phyloP scores from a whole-genome alignment of 2,113 vertebrate species.

The Oncorhynchus clarkii region DNA sequence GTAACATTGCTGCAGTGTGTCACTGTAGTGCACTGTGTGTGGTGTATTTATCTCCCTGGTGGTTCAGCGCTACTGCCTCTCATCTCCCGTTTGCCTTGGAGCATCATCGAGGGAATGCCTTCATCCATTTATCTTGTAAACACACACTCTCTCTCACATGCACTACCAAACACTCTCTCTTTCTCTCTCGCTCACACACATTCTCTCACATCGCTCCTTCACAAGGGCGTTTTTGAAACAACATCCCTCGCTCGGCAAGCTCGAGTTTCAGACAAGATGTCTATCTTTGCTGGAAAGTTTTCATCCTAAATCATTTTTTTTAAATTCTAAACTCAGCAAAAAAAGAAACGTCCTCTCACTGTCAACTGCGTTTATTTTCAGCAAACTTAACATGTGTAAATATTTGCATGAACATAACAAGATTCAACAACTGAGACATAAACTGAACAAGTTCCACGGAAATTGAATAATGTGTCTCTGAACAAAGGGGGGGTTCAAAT shows the following conservation, averaged over 20 bases:
- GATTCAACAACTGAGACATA: no score
- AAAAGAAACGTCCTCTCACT: no score
- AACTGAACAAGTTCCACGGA: no score
- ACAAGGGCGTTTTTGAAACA: slow-evolving; percentile 16
- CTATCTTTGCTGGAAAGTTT: slow-evolving; percentile 26
- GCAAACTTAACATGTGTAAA: no score
- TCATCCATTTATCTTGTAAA: slow-evolving; percentile 68
- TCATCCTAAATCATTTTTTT: not conserved
- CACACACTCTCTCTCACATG: slow-evolving; percentile 54
- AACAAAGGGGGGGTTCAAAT: no score
- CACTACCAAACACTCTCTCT: slow-evolving; percentile 13
- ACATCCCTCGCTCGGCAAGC: slow-evolving; percentile 24
- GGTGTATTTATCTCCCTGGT: slow-evolving; percentile 44
- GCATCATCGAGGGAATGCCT: slow-evolving; percentile 65
- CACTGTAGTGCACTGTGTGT: slow-evolving; percentile 51
- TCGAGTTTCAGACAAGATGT: slow-evolving; percentile 48
- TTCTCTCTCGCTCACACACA: not conserved
- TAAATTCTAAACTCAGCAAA: not conserved
- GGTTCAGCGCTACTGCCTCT: slow-evolving; percentile 57
- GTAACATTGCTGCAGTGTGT: slow-evolving; percentile 59
- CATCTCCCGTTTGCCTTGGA: slow-evolving; percentile 64
- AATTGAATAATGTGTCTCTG: no score
- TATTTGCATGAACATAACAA: no score
- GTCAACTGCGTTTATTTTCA: no score
- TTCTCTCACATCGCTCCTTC: slow-evolving; percentile 6